phyloP scores from a whole-genome alignment of 1,140 invertebrate genomes.

The Dryas iulia region DNA sequence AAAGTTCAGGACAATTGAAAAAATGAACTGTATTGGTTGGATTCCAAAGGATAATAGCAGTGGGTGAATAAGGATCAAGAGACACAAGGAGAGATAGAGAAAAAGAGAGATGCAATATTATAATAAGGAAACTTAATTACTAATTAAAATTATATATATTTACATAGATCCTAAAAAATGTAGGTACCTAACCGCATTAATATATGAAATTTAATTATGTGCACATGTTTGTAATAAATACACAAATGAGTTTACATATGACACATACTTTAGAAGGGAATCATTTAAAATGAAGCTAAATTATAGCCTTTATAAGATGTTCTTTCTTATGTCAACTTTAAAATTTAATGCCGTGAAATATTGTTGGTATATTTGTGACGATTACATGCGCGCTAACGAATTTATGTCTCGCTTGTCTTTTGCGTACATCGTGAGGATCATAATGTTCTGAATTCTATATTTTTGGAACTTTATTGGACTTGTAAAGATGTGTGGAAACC shows the following conservation, averaged over 20 bases:
- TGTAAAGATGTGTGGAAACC: constrained; percentile 55
- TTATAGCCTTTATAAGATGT: constrained; percentile 73
- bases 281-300: constrained; percentile 62
- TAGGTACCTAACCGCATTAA: background rate
- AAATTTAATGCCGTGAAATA: constrained; percentile 74
- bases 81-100: too few species aligned
- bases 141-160: too few species aligned
- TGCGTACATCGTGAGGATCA: constrained; percentile 54
- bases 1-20: too few species aligned
- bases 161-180: too few species aligned
- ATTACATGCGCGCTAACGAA: constrained; percentile 74
- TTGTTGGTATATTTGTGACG: constrained; percentile 66
- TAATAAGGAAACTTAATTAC: too few species aligned
- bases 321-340: constrained; percentile 79
- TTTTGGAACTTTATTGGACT: constrained; percentile 67
- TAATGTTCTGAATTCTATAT: constrained; percentile 65
- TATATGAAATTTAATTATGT: constrained; percentile 9
- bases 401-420: constrained; percentile 70
- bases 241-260: constrained; percentile 26
- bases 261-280: constrained; percentile 48
- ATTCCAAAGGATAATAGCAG: too few species aligned
- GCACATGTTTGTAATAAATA: constrained; percentile 23
- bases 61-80: too few species aligned
- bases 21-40: too few species aligned
- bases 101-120: too few species aligned